These are phyloP conservation scores for Ciconia stormi DNA, from an alignment of 2,113 vertebrate genomes.

Conservation along the genomic window DNA sequence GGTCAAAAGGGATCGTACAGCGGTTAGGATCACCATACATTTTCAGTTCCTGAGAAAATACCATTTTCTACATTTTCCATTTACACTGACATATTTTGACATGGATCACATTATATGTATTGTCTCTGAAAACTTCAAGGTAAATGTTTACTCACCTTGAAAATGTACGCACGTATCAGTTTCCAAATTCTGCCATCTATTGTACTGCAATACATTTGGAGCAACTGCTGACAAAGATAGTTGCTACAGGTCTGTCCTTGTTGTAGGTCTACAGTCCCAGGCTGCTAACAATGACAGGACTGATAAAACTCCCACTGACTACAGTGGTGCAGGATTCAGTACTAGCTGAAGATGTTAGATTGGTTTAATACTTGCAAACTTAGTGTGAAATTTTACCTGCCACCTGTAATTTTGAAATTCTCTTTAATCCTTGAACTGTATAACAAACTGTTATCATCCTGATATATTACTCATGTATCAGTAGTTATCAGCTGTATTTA, in stretches of 20 bases:
- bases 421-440: not conserved
- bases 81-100: not conserved
- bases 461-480: not conserved
- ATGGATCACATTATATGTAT: not conserved
- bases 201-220: not conserved
- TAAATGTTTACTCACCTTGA: not conserved
- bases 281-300: not conserved
- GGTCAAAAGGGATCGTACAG: not conserved
- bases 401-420: not conserved
- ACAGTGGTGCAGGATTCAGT: not conserved
- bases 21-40: not conserved
- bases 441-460: not conserved
- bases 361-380: not conserved
- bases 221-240: not conserved
- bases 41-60: not conserved
- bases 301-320: not conserved
- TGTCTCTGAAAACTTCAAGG: not conserved
- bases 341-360: not conserved
- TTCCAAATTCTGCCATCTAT: not conserved
- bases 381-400: not conserved
- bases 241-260: not conserved
- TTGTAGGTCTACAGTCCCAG: not conserved
- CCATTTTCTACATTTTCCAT: not conserved
- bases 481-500: not conserved
- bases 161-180: rapidly evolving